phyloP scores from a whole-genome alignment of 1,140 invertebrate species.

The Papilio polyxenes region DNA sequence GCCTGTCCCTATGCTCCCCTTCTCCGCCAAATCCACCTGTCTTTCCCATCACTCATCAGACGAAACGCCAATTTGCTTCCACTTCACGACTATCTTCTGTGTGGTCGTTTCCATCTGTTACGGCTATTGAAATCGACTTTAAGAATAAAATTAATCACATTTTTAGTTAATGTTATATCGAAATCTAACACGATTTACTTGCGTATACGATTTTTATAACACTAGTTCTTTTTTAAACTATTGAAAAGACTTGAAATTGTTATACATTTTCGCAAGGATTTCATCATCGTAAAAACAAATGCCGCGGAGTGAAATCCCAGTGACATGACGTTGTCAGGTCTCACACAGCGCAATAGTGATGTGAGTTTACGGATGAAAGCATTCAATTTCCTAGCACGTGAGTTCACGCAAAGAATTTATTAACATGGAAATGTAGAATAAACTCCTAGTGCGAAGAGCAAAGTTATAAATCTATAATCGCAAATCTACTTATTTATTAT shows the following conservation, averaged over 20 bases:
- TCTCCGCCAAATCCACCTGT: too few species aligned
- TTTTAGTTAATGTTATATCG: too few species aligned
- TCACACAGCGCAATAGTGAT: constrained; percentile 4
- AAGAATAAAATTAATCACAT: too few species aligned
- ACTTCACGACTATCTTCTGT: too few species aligned
- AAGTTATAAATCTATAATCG: neutral
- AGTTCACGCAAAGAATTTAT: neutral
- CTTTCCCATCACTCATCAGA: too few species aligned
- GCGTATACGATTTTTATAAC: too few species aligned
- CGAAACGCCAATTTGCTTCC: too few species aligned
- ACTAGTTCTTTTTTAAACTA: neutral
- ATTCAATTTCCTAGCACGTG: constrained; percentile 4
- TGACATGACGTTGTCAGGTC: neutral
- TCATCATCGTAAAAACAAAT: constrained; percentile 18
- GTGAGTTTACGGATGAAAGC: constrained; percentile 17
- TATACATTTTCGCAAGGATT: neutral
- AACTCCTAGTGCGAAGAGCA: neutral
- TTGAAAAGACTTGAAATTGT: neutral
- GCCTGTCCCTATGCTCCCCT: too few species aligned
- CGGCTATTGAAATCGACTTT: too few species aligned
- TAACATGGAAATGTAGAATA: neutral
- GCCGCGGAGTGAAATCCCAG: neutral
- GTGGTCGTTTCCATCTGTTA: too few species aligned
- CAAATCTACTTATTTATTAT: too few species aligned
- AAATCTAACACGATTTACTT: too few species aligned